phyloP scores from a whole-genome alignment of 2,797 vertebrate species.

The Lacerta agilis region DNA sequence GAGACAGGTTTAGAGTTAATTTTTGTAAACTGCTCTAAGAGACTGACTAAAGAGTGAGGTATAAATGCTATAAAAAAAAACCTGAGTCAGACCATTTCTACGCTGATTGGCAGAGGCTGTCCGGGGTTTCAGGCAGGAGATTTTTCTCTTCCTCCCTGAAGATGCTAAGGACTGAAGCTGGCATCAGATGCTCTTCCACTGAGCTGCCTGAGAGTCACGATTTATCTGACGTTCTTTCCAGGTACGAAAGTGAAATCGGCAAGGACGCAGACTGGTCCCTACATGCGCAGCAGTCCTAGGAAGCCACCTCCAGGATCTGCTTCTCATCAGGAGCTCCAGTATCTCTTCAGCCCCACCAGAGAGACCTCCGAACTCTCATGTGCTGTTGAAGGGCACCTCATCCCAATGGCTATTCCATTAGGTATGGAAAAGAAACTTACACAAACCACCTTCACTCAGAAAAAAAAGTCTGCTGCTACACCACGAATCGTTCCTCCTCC shows the following conservation, averaged over 20 bases:
- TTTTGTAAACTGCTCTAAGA: no score
- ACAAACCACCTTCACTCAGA: accelerated
- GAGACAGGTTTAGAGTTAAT: no score
- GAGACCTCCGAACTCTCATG: constrained; percentile 57
- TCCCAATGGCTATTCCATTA: constrained; percentile 89
- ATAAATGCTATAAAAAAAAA: no score
- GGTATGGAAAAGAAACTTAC: constrained; percentile 75
- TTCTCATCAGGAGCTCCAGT: constrained; percentile 62
- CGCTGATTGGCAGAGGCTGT: no score
- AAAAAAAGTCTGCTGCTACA: accelerated
- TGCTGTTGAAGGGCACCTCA: constrained; percentile 78
- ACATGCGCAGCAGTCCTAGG: constrained; percentile 48
- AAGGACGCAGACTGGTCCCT: constrained; percentile 86
- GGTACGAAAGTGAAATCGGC: constrained; percentile 89
- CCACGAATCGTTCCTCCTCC: neutral
- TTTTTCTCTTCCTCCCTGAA: neutral
- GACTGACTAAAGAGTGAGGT: no score
- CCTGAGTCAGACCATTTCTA: no score
- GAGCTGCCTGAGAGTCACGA: neutral
- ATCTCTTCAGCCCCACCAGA: constrained; percentile 77
- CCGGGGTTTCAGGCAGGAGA: no score
- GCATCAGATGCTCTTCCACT: neutral
- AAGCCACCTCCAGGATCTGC: constrained; percentile 46
- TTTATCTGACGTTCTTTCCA: constrained; percentile 64
- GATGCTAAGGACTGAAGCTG: neutral